These are phyloP conservation scores for Netelia virgata DNA, from an alignment of 2,888 invertebrate genomes.

Conservation along the genomic window DNA sequence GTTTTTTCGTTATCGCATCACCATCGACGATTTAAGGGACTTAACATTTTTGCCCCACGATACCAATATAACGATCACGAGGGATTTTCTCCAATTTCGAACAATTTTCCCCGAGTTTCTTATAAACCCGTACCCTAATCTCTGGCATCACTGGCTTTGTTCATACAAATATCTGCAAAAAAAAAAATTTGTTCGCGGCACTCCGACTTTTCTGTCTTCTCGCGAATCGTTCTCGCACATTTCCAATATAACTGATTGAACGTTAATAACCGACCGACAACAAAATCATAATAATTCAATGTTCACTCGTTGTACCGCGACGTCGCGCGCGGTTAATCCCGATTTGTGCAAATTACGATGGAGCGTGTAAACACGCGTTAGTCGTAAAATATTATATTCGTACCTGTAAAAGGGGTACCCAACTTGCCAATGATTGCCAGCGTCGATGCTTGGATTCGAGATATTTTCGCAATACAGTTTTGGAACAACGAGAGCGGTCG, in stretches of 20 bases:
- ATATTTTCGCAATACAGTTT: conserved; percentile 8
- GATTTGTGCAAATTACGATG: conserved; percentile 65
- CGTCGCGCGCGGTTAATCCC: conserved; percentile 4
- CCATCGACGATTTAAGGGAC: conserved; percentile 44
- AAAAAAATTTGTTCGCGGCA: conserved; percentile 27
- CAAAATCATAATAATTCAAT: conserved; percentile 9
- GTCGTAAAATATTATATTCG: conserved; percentile 70
- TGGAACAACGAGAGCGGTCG: conserved; percentile 47
- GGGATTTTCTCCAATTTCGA: conserved; percentile 16
- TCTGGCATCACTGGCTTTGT: conserved; percentile 72
- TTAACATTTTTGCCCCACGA: not conserved
- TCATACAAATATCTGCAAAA: conserved; percentile 62
- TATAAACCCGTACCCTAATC: conserved; percentile 50
- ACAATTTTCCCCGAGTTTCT: conserved; percentile 72
- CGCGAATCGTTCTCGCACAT: conserved; percentile 32
- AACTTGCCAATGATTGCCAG: conserved; percentile 34
- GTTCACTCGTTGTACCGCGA: conserved; percentile 46
- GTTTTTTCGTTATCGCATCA: conserved; percentile 18
- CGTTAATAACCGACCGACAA: conserved; percentile 31
- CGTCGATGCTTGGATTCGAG: not conserved
- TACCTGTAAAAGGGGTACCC: conserved; percentile 80
- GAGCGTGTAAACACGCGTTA: conserved; percentile 66
- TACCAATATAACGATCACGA: conserved; percentile 26
- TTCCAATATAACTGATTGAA: not conserved
- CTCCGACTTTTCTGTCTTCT: conserved; percentile 48